Base-by-base conservation (phyloP, 1,140 invertebrate species). In the Drosophila micromelanica region DNA sequence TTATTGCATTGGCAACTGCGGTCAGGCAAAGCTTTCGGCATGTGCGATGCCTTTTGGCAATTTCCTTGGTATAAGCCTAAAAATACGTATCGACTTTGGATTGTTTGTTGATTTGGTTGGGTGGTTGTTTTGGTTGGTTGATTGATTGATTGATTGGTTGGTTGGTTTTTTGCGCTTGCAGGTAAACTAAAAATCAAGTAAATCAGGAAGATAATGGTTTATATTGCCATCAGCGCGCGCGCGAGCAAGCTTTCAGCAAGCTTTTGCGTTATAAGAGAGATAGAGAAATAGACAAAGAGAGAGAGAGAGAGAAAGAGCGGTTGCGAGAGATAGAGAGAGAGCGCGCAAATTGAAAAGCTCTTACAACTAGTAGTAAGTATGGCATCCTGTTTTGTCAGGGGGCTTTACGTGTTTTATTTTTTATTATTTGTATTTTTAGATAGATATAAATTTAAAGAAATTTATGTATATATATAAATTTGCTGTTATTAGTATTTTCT, bases 61-160 rank as follows among this genome's bases (percentile, higher is more conserved):
- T 51, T 65, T 65, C 48, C 57, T 61, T 64, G 46, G 12, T 69
- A 57, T 77, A 90, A 91, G 90, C 90, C 90, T 91, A 91, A 91
- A 91, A 91, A 91, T 91, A 91, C 90, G 90, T 91, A 91, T 91
- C 78, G 90, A 91, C 90, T 91, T 91, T 91, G 90, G 90, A 91
- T 80, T 91, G 84, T 80, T 89, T 89, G 56, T 75, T 79, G 64
- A 73, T 62, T 72, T 63, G 49, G 68, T 78, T 78, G 68, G 68
- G 61, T 77, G 23, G 48, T 57, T 68, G 46, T 45, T 64, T 55
- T 57, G 38, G 20, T 73, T 72, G 54, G 59, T 79, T 57, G 55
- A 20, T 61, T 70, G 48, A 7, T 54, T 62, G 30, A 37, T 49
- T 73, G 27, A 6, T 54, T 56, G 43, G 13, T 72, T 72, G 54